Evolutionary conservation across 2,888 invertebrate genomes (phyloP).

Genomic region (Galerucella nymphaeae): DNA sequence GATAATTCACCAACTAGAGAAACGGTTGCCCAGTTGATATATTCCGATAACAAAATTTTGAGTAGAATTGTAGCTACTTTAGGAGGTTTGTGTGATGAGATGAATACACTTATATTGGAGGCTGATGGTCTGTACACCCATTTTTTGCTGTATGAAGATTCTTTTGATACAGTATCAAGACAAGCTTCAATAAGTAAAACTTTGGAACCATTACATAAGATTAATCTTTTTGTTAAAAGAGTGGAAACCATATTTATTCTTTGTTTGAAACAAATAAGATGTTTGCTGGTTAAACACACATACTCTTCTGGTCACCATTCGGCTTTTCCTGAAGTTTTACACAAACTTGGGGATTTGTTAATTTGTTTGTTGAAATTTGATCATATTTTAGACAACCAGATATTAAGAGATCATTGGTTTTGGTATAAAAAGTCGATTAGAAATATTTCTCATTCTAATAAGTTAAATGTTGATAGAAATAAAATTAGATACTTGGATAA

Average conservation of each 20-base stretch:
- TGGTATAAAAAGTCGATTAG: conserved; percentile 81
- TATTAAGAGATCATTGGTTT: conserved; percentile 77
- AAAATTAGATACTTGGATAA: conserved; percentile 77
- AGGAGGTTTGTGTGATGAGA: conserved; percentile 82
- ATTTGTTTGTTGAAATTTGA: conserved; percentile 77
- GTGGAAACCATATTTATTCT: conserved; percentile 79
- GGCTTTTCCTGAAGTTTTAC: conserved; percentile 64
- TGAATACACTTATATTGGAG: conserved; percentile 74
- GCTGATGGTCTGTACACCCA: conserved; percentile 73
- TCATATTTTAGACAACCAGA: conserved; percentile 70
- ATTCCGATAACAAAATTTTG: conserved; percentile 85
- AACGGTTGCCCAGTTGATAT: conserved; percentile 76
- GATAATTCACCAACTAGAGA: conserved; percentile 68
- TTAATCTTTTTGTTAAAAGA: conserved; percentile 76
- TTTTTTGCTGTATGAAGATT: conserved; percentile 77
- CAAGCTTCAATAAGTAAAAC: conserved; percentile 66
- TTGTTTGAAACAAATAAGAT: conserved; percentile 80
- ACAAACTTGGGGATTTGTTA: conserved; percentile 75
- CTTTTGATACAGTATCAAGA: conserved; percentile 53
- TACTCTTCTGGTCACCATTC: conserved; percentile 55
- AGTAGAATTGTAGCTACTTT: conserved; percentile 84
- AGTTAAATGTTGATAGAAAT: conserved; percentile 70
- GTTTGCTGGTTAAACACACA: conserved; percentile 70
- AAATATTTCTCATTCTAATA: conserved; percentile 73
- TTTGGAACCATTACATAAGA: conserved; percentile 71